Evolutionary conservation across 2,888 invertebrate species (phyloP).

Genomic region (Dione juno): DNA sequence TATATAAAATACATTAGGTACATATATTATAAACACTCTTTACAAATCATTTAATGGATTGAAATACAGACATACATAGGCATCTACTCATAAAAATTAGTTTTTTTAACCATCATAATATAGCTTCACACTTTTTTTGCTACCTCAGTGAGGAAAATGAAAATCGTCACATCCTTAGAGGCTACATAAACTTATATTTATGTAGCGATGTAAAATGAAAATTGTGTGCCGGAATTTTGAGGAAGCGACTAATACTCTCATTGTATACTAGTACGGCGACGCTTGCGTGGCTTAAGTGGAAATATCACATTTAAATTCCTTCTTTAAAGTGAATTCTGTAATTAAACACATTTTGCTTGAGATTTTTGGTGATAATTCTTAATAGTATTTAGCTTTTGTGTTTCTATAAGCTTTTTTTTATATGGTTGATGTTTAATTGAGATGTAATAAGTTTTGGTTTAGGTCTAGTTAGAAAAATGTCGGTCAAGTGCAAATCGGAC

Average conservation of each 20-base stretch:
- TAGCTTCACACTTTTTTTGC: too few species aligned
- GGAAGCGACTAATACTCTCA: constrained; percentile 20
- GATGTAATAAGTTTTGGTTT: too few species aligned
- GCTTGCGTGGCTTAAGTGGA: constrained; percentile 13
- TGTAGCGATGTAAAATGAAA: constrained; percentile 24
- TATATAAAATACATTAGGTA: too few species aligned
- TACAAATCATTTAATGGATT: too few species aligned
- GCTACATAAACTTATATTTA: constrained; percentile 28
- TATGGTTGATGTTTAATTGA: too few species aligned
- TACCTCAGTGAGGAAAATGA: too few species aligned
- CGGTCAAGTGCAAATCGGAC: too few species aligned
- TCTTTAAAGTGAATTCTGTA: constrained; percentile 15
- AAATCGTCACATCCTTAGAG: constrained; percentile 8
- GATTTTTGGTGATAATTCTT: constrained; percentile 1
- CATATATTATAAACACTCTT: too few species aligned
- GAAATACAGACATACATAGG: too few species aligned
- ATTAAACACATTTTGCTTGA: constrained; percentile 19
- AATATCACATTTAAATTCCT: constrained; percentile 21
- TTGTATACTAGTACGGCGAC: constrained; percentile 9
- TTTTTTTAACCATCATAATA: too few species aligned
- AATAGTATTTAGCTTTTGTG: background rate
- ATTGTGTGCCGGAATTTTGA: constrained; percentile 27
- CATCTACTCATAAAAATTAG: too few species aligned
- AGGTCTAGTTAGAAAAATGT: too few species aligned
- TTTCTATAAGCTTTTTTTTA: background rate